Base-by-base conservation (phyloP, 2,888 invertebrate species). In the Nudaria mundana region DNA sequence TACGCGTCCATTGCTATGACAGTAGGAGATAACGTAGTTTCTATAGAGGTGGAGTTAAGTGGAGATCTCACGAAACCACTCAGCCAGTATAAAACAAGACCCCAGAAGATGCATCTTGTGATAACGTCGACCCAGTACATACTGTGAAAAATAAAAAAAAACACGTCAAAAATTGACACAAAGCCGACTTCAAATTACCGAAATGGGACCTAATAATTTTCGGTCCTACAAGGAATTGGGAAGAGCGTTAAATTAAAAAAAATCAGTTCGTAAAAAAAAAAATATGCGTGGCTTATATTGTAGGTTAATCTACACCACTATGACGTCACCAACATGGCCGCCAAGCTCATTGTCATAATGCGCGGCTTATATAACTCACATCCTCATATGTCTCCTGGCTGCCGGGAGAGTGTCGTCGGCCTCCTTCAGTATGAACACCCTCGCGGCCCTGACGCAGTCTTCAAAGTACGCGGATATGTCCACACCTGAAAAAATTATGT, bases 91-190 rank as follows among this genome's bases (percentile, higher is more conserved):
- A 93, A 59, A n/a, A 95, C 59, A 3, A 93, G 81, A 2, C 87
- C 85, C 71, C 92, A 89, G 80, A 95, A 93, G 11, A 95, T 64
- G 0, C 92, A 88, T 63, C 94, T 93, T 29, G 93, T 91, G 3
- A 96, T 70, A 20, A 93, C 82, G 68, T 97, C 97, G 4, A 97
- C 93, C 80, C 91, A 93, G 87, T 94, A 97, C 95, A 97, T 97
- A 37, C 97, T 97, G 90, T 63, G 15, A 29, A 5, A 0, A 6
- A 5, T 5, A 10, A 13, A 16, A 1, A n/a, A n/a, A n/a, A n/a
- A n/a, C n/a, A n/a, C n/a, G n/a, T n/a, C n/a, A n/a, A n/a, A n/a
- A n/a, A n/a, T n/a, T n/a, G n/a, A n/a, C n/a, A n/a, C n/a, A n/a
- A n/a, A n/a, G n/a, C n/a, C n/a, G n/a, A n/a, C n/a, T n/a, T n/a